Evolutionary conservation across 2,888 invertebrate species (phyloP), one percentile per base, ranked within the genome.

Genomic region (Plusia festucae): DNA sequence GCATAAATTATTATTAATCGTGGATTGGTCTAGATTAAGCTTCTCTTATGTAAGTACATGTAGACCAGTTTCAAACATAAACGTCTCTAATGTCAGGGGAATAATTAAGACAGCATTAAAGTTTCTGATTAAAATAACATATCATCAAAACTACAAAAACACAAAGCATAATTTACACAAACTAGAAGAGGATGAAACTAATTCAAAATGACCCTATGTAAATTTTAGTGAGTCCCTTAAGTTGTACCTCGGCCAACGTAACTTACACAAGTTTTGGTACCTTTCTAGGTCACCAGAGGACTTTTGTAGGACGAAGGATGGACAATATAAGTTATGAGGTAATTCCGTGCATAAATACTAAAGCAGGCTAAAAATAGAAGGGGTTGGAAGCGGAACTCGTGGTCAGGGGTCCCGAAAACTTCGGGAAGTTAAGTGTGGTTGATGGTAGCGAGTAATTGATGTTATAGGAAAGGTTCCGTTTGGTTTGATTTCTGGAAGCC

Each of bases 301-400:
- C 61, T 63, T 61, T 32, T 58, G 64, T 44, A 68, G 61, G 64
- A 58, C 66, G 18, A n/a, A 13, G 5, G 55, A 65, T 56, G 56
- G 11, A 27, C 24, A 53, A 44, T 68, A 53, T 53, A 72, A 68
- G 54, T 73, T 73, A 58, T 22, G 58, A 71, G 56, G 71, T 68
- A 68, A 78, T 78, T 70, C 59, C 8, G 44, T 55, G 60, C 65
- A 69, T 79, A 65, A 66, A 79, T 70, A 73, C 53, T 73, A 51
- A 32, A 62, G 34, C 51, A 46, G 53, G 13, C 51, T 51, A 27
- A 49, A 60, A 77, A 69, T 64, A 65, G 52, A 72, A 66, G 20
- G 56, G 49, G 44, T 52, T 49, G 16, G 30, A 55, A 15, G 32
- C 18, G 6, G 46, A 73, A 64, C 46, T 49, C 57, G 40, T 11